These are phyloP conservation scores for Anisognathus igniventris DNA, from an alignment of 2,797 vertebrate genomes.

Conservation along the genomic window DNA sequence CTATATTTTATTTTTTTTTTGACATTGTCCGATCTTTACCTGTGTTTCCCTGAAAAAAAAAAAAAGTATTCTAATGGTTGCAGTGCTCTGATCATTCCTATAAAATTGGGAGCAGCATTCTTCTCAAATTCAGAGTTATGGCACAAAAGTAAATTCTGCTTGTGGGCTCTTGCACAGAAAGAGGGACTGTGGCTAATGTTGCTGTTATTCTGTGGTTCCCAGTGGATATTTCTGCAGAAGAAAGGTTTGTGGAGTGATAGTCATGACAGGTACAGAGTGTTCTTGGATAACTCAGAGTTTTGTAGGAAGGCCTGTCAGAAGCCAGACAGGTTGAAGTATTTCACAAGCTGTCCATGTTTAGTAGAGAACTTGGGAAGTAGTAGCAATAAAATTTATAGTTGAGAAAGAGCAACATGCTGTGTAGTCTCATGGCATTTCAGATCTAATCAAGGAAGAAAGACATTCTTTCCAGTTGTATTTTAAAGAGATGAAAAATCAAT, in stretches of 20 bases:
- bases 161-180: neutral
- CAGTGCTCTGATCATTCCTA: neutral
- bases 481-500: neutral
- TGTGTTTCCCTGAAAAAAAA: neutral
- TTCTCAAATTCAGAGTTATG: neutral
- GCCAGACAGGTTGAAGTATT: slow-evolving; percentile 33
- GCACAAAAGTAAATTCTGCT: neutral
- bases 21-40: neutral
- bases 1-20: neutral
- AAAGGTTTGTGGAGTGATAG: neutral
- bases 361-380: neutral
- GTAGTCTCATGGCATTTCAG: neutral
- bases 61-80: neutral
- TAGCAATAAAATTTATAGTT: neutral
- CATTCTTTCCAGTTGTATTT: neutral
- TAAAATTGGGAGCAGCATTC: neutral
- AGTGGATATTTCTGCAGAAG: neutral
- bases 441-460: neutral
- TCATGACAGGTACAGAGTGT: slow-evolving; percentile 30
- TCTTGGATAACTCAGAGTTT: slow-evolving; percentile 23
- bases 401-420: neutral
- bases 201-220: neutral
- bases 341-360: slow-evolving; percentile 42
- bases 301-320: slow-evolving; percentile 40
- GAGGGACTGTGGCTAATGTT: neutral